Conservation (phyloP, 2,888 invertebrate species). For the Cyaniris semiargus region DNA sequence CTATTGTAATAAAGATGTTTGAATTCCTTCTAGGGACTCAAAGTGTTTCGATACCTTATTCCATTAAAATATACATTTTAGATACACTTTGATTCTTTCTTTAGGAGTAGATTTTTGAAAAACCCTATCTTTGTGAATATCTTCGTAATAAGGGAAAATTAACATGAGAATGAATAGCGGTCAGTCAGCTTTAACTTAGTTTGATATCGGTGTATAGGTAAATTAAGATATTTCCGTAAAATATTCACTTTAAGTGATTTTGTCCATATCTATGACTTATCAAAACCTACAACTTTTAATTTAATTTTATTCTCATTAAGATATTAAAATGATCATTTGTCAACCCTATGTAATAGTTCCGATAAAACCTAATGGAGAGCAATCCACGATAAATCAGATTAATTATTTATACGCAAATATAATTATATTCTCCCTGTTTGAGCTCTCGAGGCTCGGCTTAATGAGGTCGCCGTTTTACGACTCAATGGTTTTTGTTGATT, state of each 20-base stretch:
- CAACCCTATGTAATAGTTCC: neutral
- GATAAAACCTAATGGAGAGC: slow-evolving; percentile 20
- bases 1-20: no score
- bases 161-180: no score
- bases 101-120: neutral
- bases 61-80: no score
- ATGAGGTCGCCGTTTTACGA: neutral
- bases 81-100: neutral
- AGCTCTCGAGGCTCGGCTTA: slow-evolving; percentile 3
- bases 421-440: slow-evolving; percentile 19
- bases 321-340: neutral
- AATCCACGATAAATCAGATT: slow-evolving; percentile 27
- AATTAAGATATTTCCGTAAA: neutral
- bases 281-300: neutral
- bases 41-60: no score
- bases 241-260: neutral
- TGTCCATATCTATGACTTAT: neutral
- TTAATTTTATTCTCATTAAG: neutral
- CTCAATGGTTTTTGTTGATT: slow-evolving; percentile 18
- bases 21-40: no score
- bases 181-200: no score
- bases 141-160: neutral
- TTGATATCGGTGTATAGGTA: no score
- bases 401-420: slow-evolving; percentile 25
- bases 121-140: neutral